A percentile compares a stretch with the other conserved stretches of the same genome.
Conservation (phyloP, 2,888 invertebrate genomes). For the Dioctria linearis region DNA sequence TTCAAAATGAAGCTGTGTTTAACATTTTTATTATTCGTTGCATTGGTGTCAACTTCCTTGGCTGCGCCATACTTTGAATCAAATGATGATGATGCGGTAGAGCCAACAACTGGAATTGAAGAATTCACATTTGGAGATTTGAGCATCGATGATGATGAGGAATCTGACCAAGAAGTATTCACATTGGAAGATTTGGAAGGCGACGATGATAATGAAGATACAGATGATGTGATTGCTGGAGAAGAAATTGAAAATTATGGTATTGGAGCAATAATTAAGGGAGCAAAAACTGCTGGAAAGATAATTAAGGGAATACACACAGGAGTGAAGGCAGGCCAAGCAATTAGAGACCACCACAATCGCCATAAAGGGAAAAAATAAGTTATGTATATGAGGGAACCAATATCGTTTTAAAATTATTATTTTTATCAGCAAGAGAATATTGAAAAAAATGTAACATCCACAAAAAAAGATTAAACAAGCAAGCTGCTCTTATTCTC, state of each 20-base stretch:
- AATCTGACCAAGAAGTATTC: not conserved
- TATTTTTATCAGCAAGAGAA: conserved; percentile 9
- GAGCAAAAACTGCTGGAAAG: not conserved
- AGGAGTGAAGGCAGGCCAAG: too few species aligned
- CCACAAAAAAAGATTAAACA: conserved; percentile 12
- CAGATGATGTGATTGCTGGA: not conserved
- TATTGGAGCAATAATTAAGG: too few species aligned
- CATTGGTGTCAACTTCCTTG: not conserved
- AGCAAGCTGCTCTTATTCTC: not conserved
- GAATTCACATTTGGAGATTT: not conserved
- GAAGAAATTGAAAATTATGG: not conserved
- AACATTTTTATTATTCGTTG: not conserved
- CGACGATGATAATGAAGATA: not conserved
- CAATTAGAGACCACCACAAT: too few species aligned
- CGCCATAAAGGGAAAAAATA: too few species aligned
- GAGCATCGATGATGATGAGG: not conserved
- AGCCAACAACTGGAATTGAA: not conserved
- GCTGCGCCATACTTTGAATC: not conserved
- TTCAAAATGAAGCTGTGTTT: not conserved
- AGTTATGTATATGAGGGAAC: too few species aligned
- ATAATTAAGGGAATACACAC: not conserved
- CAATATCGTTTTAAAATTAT: conserved; percentile 13
- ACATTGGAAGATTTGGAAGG: not conserved
- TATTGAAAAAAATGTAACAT: conserved; percentile 1
- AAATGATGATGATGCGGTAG: too few species aligned